A percentile compares a stretch with the other conserved stretches of the same genome.
These are phyloP conservation scores for Gadus macrocephalus DNA, from an alignment of 2,113 vertebrate species.

Conservation along the genomic window DNA sequence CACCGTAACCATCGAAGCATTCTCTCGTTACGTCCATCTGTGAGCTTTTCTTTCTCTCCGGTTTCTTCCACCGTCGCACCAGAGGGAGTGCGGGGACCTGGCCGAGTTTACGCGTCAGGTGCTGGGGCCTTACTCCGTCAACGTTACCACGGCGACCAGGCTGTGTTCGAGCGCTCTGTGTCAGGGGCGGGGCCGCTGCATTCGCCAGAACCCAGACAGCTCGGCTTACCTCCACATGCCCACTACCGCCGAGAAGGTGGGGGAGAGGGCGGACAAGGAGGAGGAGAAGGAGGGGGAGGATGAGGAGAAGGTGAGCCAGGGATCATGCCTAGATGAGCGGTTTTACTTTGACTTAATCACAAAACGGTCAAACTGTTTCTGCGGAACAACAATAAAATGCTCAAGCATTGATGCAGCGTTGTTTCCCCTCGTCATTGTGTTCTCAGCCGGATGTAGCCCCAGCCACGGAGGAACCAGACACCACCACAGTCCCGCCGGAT, in stretches of 20 bases:
- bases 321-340: neutral
- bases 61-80: slow-evolving; percentile 13
- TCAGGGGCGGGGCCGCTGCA: slow-evolving; percentile 71
- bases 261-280: slow-evolving; percentile 42
- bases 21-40: no score
- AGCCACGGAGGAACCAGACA: slow-evolving; percentile 53
- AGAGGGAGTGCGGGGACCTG: slow-evolving; percentile 73
- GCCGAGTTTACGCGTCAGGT: slow-evolving; percentile 62
- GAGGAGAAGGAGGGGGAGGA: neutral
- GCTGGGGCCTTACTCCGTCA: slow-evolving; percentile 72
- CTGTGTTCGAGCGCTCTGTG: slow-evolving; percentile 73
- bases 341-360: neutral
- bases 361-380: neutral
- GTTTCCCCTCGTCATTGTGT: neutral
- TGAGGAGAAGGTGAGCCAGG: neutral
- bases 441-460: slow-evolving; percentile 43
- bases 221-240: slow-evolving; percentile 71
- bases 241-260: slow-evolving; percentile 17
- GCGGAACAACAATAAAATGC: neutral
- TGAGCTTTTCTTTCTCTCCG: no score
- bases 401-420: neutral
- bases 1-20: no score
- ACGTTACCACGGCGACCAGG: slow-evolving; percentile 69
- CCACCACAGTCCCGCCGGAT: slow-evolving; percentile 34
- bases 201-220: slow-evolving; percentile 65